These are phyloP conservation scores for Zaprionus ghesquierei DNA, from an alignment of 1,140 invertebrate species.

Conservation along the genomic window DNA sequence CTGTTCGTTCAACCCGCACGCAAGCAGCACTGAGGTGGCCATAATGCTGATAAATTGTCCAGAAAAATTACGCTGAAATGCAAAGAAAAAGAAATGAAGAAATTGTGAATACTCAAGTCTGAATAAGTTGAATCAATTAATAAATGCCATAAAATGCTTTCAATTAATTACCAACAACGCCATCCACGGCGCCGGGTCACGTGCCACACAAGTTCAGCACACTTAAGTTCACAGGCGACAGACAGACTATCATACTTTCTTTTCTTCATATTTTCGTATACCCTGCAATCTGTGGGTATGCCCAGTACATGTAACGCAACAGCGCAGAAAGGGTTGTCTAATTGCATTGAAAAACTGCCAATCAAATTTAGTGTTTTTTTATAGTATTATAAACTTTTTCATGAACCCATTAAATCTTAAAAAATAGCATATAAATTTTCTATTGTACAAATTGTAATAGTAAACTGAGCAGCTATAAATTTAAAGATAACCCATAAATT, in stretches of 20 bases:
- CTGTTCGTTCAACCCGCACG: constrained; percentile 85
- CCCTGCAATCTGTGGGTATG: neutral
- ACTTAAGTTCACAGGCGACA: constrained; percentile 37
- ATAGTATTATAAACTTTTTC: too few species aligned
- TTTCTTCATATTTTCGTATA: neutral
- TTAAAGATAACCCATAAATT: neutral
- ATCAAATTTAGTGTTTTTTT: too few species aligned
- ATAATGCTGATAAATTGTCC: constrained; percentile 77
- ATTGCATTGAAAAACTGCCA: too few species aligned
- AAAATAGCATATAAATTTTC: too few species aligned
- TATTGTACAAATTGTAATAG: too few species aligned
- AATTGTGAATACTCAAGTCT: neutral
- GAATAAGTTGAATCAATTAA: constrained; percentile 55
- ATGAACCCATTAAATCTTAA: too few species aligned
- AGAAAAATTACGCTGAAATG: constrained; percentile 29
- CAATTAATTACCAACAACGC: constrained; percentile 64
- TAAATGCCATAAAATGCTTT: constrained; percentile 64
- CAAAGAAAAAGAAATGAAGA: constrained; percentile 15
- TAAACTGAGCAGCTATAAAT: neutral
- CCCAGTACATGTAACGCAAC: neutral
- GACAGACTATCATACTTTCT: constrained; percentile 27
- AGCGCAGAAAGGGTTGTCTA: neutral
- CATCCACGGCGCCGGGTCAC: constrained; percentile 51
- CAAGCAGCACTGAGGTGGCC: constrained; percentile 84
- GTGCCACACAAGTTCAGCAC: constrained; percentile 52